These are phyloP conservation scores for Trichomalopsis sarcophagae DNA, from an alignment of 1,140 invertebrate genomes.

Conservation along the genomic window DNA sequence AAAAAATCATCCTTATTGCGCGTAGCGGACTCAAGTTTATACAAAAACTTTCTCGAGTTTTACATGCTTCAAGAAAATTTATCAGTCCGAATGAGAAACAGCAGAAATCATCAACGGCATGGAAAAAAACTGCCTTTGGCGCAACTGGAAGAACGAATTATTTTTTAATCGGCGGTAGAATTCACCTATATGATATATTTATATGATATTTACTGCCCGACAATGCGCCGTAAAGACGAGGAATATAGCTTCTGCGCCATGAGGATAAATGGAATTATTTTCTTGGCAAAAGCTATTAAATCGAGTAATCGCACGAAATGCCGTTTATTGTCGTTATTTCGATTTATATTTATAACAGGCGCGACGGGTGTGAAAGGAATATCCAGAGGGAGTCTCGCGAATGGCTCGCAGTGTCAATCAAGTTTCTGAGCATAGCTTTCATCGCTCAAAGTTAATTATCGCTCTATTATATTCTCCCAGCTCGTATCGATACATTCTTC, in stretches of 20 bases:
- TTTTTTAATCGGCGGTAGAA: background rate
- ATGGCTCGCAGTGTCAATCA: background rate
- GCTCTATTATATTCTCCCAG: background rate
- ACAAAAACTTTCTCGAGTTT: background rate
- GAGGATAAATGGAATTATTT: conserved; percentile 8
- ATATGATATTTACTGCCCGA: background rate
- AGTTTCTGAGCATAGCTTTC: background rate
- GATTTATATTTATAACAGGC: conserved; percentile 29
- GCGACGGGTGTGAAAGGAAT: conserved; percentile 7
- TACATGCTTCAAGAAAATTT: background rate
- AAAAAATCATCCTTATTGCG: background rate
- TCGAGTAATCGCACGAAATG: background rate
- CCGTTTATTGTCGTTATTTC: conserved; percentile 22
- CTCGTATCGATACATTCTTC: background rate
- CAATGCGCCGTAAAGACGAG: conserved; percentile 12
- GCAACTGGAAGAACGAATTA: too few species aligned
- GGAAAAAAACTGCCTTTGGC: background rate
- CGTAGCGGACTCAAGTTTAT: background rate
- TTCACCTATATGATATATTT: background rate
- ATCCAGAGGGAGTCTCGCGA: background rate
- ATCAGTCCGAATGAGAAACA: background rate
- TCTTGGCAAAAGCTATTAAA: conserved; percentile 16
- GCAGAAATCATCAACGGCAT: background rate
- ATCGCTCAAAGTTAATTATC: conserved; percentile 2
- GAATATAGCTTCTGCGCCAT: background rate